Base-by-base conservation (phyloP, 2,888 invertebrate genomes). In the Habrosyne pyritoides region DNA sequence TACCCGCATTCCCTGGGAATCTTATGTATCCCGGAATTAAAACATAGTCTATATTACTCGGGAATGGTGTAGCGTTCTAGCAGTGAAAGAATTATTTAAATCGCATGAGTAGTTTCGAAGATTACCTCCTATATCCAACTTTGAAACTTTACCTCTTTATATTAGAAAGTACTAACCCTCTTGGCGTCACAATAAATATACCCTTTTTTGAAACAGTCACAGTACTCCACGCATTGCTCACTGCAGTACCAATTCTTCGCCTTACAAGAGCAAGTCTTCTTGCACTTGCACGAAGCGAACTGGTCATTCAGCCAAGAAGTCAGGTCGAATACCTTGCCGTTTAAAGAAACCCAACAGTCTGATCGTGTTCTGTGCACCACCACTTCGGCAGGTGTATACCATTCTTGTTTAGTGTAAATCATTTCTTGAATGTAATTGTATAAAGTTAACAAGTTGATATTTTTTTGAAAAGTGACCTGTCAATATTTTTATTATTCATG, bases 301-400 rank as follows among this genome's bases (percentile, higher is more conserved):
- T 91, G 88, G 0, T 81, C 57, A 30, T 80, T 60, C 2, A 91
- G 62, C 91, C 90, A 92, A 0, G 54, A 5, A 0, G 94, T 93
- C 66, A 95, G 86, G 80, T 95, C 84, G 54, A 94, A 93, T 0
- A 98, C 97, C 73, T 94, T 94, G 0, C 95, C 95, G 57, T 96
- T 93, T 61, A 96, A 93, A 0, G 96, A 94, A 3, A 98, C 93
- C 98, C 98, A 98, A 75, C 97, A 95, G 78, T 98, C 97, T 12
- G 93, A 78, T 0, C 93, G 83, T 6, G 80, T 93, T 76, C 97
- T 97, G 79, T 97, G 97, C 4, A 95, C 71, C 0, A 94, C 95
- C 7, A 98, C 95, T 87, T 98, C 98, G 0, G 89, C 89, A 0
- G 90, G 91, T 0, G 90, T 90, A 58, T 84, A 92, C 89, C 91